Percentiles rank a stretch among this genome's conserved stretches.
Conservation (phyloP, 2,113 vertebrate genomes). For the Micronycteris hirsuta region DNA sequence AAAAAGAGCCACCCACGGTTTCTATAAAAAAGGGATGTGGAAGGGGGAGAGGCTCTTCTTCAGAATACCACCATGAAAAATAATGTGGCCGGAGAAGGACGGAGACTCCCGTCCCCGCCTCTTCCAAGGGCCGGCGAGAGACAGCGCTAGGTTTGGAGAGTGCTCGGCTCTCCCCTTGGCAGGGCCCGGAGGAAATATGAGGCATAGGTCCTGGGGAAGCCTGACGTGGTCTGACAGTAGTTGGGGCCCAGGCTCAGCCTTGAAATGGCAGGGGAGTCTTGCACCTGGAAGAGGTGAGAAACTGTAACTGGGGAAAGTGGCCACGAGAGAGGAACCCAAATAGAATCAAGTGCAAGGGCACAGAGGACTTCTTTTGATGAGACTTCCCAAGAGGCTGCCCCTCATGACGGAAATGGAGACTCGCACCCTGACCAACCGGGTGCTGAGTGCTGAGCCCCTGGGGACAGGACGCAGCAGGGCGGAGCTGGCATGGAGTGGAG, state of each 20-base stretch:
- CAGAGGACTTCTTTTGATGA: not conserved
- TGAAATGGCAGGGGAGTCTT: not conserved
- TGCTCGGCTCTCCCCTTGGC: not conserved
- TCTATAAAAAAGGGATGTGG: not conserved
- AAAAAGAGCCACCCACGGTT: not conserved
- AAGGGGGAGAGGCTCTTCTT: not conserved
- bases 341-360: not conserved
- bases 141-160: not conserved
- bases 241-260: not conserved
- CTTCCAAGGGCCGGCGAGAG: not conserved
- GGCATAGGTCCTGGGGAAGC: not conserved
- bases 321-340: not conserved
- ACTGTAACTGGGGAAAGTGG: not conserved
- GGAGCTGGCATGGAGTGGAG: fast-evolving
- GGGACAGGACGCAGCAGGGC: not conserved
- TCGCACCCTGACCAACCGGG: not conserved
- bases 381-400: not conserved
- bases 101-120: too few species aligned
- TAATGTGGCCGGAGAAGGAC: not conserved
- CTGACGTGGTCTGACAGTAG: not conserved
- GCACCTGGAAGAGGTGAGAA: not conserved
- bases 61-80: not conserved
- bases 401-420: not conserved
- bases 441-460: fast-evolving
- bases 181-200: not conserved